Evolutionary conservation across 2,888 invertebrate species (phyloP), one percentile per base, ranked within the genome.

Genomic region (Drosophila demipolita): DNA sequence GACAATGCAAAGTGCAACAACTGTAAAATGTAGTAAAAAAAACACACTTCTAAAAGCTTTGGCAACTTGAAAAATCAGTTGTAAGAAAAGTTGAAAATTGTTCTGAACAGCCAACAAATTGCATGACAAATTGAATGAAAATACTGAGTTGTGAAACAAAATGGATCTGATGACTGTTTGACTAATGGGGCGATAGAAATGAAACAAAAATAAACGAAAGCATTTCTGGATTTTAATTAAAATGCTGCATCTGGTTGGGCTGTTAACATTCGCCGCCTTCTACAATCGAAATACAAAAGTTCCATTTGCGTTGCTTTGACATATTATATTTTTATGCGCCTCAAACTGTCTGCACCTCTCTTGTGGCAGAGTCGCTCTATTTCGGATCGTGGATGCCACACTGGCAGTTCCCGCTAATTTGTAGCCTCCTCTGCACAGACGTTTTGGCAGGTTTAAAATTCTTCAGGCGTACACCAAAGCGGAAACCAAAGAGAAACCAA

Each of bases 371-470:
- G 49, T 60, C 66, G 17, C 66, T 73, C 77, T 86, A 80, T 80
- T 83, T 75, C 50, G 62, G 78, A 68, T 61, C 52, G 45, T 66
- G 74, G 67, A 74, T 81, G 76, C 82, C 73, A 73, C 71, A 67
- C 58, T 80, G 79, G 75, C 87, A 84, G 85, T 84, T 89, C 77
- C 82, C 89, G 87, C 85, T 89, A 85, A 85, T 89, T 89, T 85
- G 89, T 87, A 72, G 71, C 49, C 68, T 50, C 61, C 66, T 54
- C 61, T 57, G 8, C 38, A n/a, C 48, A n/a, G 32, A 40, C 67
- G 20, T n/a, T 48, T 61, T 61, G 48, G 65, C 73, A 64, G 73
- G 86, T 75, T 89, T 84, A 48, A 75, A 74, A 84, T 84, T 89
- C 84, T 75, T 75, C 58, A 63, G 75, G 66, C 87, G 79, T 61